These are phyloP conservation scores for Chelidonichthys spinosus DNA, from an alignment of 2,797 vertebrate genomes.

Conservation along the genomic window DNA sequence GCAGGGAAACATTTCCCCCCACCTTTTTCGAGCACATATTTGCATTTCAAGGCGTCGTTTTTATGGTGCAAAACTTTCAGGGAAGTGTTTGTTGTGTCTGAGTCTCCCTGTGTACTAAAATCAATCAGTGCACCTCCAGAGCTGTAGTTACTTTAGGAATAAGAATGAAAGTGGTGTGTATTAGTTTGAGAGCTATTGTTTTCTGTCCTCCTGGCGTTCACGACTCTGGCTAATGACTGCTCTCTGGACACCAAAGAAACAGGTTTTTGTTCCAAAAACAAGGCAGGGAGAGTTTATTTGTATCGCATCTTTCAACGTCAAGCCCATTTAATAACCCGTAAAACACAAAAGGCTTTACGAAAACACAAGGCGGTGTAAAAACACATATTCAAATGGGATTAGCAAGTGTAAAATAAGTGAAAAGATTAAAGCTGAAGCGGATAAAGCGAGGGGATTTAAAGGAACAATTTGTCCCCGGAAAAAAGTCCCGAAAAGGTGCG, in stretches of 20 bases:
- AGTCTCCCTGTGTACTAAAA: slow-evolving; percentile 28
- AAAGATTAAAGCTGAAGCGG: too few species aligned
- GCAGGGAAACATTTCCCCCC: background rate
- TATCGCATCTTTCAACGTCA: background rate
- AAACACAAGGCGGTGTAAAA: background rate
- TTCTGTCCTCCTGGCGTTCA: slow-evolving; percentile 14
- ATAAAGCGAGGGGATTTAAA: too few species aligned
- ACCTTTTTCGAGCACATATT: slow-evolving; percentile 28
- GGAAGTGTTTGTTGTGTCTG: slow-evolving; percentile 37
- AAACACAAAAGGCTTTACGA: background rate
- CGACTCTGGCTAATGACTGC: slow-evolving; percentile 8
- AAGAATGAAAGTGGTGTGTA: slow-evolving; percentile 1
- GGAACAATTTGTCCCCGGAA: too few species aligned
- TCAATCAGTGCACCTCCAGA: slow-evolving; percentile 35
- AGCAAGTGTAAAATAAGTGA: background rate
- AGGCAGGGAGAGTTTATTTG: background rate
- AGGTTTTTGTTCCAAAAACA: background rate
- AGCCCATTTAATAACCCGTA: background rate
- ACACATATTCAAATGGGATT: background rate
- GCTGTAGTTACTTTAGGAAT: slow-evolving; percentile 12
- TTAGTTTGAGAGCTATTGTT: slow-evolving; percentile 26
- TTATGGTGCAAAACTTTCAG: slow-evolving; percentile 1
- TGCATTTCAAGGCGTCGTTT: slow-evolving; percentile 51
- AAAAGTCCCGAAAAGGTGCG: too few species aligned
- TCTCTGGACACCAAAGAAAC: slow-evolving; percentile 16